A percentile compares a stretch with the other conserved stretches of the same genome.
Evolutionary conservation across 2,113 vertebrate genomes (phyloP).

Genomic region (Erinaceus europaeus): DNA sequence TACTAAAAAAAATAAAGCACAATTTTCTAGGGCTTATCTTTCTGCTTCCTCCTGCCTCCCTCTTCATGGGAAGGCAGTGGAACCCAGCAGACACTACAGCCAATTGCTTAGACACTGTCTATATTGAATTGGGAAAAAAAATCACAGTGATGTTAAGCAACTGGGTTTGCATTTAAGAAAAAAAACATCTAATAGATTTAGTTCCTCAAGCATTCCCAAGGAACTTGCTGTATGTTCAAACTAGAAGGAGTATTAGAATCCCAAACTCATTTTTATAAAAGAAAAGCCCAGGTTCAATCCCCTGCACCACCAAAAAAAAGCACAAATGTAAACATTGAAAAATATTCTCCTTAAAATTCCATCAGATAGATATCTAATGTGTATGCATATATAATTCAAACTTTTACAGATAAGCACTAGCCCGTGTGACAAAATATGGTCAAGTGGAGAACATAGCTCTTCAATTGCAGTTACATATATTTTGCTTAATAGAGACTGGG

Average conservation of each 20-base stretch:
- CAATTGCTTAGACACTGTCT: neutral
- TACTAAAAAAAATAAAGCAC: neutral
- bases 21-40: neutral
- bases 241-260: neutral
- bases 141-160: neutral
- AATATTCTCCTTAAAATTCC: neutral
- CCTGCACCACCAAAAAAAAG: neutral
- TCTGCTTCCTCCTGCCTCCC: no score
- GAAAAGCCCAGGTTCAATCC: no score
- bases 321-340: conserved; percentile 3
- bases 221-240: neutral
- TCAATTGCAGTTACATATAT: neutral
- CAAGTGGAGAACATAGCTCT: neutral
- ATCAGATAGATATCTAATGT: neutral
- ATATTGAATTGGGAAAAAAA: conserved; percentile 4
- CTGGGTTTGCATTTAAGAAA: neutral
- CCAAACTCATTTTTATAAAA: neutral
- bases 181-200: neutral
- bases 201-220: neutral
- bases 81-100: neutral
- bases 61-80: neutral
- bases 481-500: neutral
- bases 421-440: neutral
- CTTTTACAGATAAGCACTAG: neutral
- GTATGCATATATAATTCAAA: neutral